Evolutionary conservation across 2,797 vertebrate genomes (phyloP).

Genomic region (Clamator glandarius): DNA sequence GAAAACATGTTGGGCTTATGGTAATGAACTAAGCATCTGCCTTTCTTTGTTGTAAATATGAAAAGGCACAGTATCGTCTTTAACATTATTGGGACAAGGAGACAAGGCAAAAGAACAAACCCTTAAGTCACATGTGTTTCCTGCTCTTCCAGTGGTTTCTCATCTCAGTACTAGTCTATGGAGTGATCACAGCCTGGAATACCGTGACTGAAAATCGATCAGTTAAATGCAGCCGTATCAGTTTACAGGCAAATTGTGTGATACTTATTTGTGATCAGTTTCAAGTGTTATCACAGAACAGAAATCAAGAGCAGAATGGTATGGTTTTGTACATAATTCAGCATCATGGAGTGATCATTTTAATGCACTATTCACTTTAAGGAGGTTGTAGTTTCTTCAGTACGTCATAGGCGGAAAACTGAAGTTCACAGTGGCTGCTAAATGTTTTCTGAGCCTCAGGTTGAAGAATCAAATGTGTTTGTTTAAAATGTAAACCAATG

Average conservation of each 20-base stretch:
- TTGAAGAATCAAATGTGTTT: background rate
- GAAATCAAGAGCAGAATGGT: background rate
- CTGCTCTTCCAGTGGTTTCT: background rate
- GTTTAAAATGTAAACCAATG: slow-evolving; percentile 33
- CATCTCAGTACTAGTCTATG: background rate
- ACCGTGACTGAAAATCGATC: background rate
- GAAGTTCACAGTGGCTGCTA: background rate
- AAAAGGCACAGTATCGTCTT: background rate
- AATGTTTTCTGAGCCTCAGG: background rate
- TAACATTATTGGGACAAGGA: background rate
- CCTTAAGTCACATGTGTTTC: background rate
- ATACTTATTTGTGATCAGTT: background rate
- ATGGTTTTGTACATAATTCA: background rate
- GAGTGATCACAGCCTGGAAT: background rate
- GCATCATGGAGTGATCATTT: background rate
- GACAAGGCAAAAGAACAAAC: background rate
- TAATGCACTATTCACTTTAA: background rate
- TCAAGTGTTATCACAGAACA: background rate
- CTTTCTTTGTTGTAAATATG: rapidly evolving
- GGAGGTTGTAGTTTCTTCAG: background rate
- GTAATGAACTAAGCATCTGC: background rate
- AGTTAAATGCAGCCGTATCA: background rate
- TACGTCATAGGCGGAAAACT: background rate
- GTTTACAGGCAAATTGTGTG: background rate
- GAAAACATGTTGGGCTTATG: background rate